phyloP scores from a whole-genome alignment of 2,113 vertebrate species.

The Ondatra zibethicus region DNA sequence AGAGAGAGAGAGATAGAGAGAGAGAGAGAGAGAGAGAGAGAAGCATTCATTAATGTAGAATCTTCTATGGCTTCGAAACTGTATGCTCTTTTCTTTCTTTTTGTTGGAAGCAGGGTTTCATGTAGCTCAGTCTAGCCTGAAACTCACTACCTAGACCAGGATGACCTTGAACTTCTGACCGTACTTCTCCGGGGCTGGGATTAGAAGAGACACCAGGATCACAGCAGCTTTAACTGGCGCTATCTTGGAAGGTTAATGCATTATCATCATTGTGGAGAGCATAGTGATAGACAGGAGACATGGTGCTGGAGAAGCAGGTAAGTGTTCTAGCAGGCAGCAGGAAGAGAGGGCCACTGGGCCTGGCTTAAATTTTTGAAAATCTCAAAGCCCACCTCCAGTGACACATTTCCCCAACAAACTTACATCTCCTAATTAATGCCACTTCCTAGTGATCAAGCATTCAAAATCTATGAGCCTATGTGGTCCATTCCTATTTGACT shows the following conservation, averaged over 20 bases:
- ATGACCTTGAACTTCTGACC: neutral
- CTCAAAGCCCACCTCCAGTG: neutral
- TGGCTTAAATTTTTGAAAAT: neutral
- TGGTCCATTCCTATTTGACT: neutral
- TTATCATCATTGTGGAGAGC: neutral
- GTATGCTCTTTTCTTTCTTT: constrained; percentile 16
- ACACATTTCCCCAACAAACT: neutral
- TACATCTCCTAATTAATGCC: neutral
- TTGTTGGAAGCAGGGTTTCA: neutral
- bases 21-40: neutral
- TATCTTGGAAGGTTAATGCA: neutral
- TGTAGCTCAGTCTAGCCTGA: neutral
- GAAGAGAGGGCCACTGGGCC: neutral
- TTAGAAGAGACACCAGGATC: neutral
- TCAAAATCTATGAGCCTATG: neutral
- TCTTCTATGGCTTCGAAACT: constrained; percentile 78
- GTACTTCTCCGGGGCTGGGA: neutral
- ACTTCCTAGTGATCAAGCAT: neutral
- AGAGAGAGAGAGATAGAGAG: neutral
- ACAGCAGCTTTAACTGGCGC: neutral
- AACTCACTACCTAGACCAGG: neutral
- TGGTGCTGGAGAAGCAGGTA: neutral
- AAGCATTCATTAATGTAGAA: constrained; percentile 50
- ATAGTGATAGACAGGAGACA: neutral
- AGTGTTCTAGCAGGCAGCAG: neutral